A percentile compares a stretch with the other conserved stretches of the same genome.
Conservation (phyloP, 2,888 invertebrate species). For the Nephrotoma flavescens region DNA sequence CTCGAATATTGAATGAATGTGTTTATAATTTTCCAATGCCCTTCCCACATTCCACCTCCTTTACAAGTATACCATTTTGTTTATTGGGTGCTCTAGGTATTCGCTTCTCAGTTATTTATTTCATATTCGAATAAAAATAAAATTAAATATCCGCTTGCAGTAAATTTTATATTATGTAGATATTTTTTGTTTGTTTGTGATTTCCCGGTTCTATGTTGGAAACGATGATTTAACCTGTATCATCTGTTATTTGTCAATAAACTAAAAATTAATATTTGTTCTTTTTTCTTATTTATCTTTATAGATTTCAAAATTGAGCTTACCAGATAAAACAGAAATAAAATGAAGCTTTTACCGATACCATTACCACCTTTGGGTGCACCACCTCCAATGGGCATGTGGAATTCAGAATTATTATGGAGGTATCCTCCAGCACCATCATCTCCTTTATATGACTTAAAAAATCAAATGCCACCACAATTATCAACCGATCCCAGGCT, state of each 20-base stretch:
- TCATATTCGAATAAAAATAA: not conserved
- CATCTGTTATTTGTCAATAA: not conserved
- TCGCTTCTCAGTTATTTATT: not conserved
- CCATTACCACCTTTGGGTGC: conserved; percentile 55
- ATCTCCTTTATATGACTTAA: conserved; percentile 60
- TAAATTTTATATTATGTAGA: not conserved
- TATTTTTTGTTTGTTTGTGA: not conserved
- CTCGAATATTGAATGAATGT: not conserved
- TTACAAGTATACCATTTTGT: not conserved
- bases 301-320: conserved; percentile 1
- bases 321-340: conserved; percentile 8
- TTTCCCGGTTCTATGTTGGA: not conserved
- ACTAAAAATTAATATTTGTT: not conserved
- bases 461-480: conserved; percentile 70
- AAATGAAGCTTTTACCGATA: conserved; percentile 52
- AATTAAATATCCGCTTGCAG: conserved; percentile 4
- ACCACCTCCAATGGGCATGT: conserved; percentile 66
- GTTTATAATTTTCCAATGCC: not conserved
- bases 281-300: conserved; percentile 3
- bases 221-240: not conserved
- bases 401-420: conserved; percentile 72
- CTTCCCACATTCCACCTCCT: not conserved
- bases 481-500: conserved; percentile 77
- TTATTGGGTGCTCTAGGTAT: not conserved
- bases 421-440: conserved; percentile 70